Evolutionary conservation across 2,888 invertebrate species (phyloP).

Genomic region (Proisotoma minuta): DNA sequence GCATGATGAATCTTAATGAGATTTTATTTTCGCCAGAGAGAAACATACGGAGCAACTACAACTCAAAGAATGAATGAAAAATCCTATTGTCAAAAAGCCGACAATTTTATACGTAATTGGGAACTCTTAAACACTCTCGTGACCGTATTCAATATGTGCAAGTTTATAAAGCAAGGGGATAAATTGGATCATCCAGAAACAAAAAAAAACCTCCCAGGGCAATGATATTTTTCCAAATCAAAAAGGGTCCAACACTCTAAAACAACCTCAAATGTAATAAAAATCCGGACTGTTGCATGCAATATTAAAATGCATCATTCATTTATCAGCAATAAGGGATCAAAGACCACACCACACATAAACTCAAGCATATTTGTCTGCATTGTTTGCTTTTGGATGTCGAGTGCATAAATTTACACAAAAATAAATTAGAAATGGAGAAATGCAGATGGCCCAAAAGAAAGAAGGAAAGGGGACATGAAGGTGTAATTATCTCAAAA

Average conservation of each 20-base stretch:
- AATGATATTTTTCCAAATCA: background rate
- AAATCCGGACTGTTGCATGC: background rate
- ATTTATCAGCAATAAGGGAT: slow-evolving; percentile 7
- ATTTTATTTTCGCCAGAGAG: slow-evolving; percentile 2
- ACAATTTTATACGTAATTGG: slow-evolving; percentile 1
- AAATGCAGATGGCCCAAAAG: slow-evolving; percentile 17
- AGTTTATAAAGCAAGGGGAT: slow-evolving; percentile 3
- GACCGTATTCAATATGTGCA: too few relatives aligned
- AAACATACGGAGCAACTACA: slow-evolving; percentile 8
- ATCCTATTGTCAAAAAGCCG: slow-evolving; percentile 12
- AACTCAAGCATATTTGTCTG: background rate
- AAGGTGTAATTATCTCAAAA: slow-evolving; percentile 30
- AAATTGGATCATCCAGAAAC: slow-evolving; percentile 8
- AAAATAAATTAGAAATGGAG: too few relatives aligned
- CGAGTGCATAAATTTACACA: background rate
- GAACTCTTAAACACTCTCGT: slow-evolving; percentile 1
- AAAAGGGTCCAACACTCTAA: background rate
- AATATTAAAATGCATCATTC: background rate
- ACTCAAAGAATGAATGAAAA: background rate
- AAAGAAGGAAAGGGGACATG: slow-evolving; percentile 19
- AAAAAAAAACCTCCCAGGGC: background rate
- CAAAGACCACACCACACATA: slow-evolving; percentile 13
- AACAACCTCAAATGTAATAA: slow-evolving; percentile 2
- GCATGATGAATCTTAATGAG: slow-evolving; percentile 23
- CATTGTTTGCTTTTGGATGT: background rate